A percentile compares a stretch with the other conserved stretches of the same genome.
phyloP scores from a whole-genome alignment of 2,797 vertebrate species.

The Mionectes olivaceus region DNA sequence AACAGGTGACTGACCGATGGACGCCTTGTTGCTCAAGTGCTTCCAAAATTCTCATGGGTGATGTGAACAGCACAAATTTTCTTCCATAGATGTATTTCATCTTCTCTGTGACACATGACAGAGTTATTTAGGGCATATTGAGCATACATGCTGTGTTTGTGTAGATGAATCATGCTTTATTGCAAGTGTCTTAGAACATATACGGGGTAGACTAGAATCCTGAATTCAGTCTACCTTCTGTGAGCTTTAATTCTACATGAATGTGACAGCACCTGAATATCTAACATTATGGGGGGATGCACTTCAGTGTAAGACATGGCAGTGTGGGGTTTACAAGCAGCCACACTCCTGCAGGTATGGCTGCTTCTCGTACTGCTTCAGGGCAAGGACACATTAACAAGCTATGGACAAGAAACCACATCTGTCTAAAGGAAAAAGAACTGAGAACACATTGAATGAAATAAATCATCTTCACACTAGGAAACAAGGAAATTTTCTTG shows the following conservation, averaged over 20 bases:
- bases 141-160: not conserved
- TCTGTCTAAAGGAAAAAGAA: not conserved
- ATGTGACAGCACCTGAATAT: not conserved
- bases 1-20: not conserved
- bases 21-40: rapidly evolving
- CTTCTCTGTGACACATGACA: not conserved
- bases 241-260: not conserved
- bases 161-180: not conserved
- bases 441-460: not conserved
- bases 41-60: not conserved
- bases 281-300: not conserved
- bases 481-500: not conserved
- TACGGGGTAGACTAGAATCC: not conserved
- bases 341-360: not conserved
- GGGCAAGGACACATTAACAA: not conserved
- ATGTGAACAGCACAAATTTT: not conserved
- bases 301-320: not conserved
- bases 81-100: not conserved
- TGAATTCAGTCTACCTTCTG: not conserved
- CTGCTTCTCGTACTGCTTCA: not conserved
- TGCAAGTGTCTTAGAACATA: not conserved
- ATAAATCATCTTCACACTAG: not conserved
- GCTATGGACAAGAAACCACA: not conserved
- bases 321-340: not conserved
- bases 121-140: not conserved